Percentiles rank a stretch among this genome's conserved stretches.
Conservation (phyloP, 2,888 invertebrate genomes). For the Sepiola atlantica region DNA sequence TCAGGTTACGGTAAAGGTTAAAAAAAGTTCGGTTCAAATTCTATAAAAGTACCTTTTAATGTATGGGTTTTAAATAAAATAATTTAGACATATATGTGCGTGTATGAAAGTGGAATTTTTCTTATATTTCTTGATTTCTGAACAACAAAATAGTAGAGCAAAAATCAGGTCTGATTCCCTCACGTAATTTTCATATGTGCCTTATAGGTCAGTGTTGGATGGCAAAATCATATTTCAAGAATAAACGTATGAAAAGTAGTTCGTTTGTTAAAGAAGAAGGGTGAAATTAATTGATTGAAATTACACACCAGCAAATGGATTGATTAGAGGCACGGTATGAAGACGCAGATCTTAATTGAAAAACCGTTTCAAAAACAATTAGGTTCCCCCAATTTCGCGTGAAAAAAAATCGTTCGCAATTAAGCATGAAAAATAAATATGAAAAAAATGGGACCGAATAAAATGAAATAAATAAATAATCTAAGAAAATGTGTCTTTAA, state of each 20-base stretch:
- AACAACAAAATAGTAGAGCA: neutral
- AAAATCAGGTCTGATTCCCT: neutral
- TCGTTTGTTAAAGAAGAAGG: neutral
- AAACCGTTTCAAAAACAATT: constrained; percentile 8
- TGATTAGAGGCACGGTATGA: neutral
- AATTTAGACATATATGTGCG: no score
- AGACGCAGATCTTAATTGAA: neutral
- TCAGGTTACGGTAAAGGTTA: no score
- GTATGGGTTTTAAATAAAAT: no score
- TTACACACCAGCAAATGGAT: constrained; percentile 1
- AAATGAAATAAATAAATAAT: no score
- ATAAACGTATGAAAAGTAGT: neutral
- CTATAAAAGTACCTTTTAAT: no score
- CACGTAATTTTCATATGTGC: neutral
- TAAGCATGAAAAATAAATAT: neutral
- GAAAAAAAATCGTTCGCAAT: neutral
- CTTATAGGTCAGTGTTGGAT: constrained; percentile 11
- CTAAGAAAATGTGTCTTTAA: neutral
- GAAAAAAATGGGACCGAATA: no score
- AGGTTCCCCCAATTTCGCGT: neutral
- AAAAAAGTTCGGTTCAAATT: no score
- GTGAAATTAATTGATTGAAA: neutral
- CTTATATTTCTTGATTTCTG: neutral
- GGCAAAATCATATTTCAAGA: neutral
- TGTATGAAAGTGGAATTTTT: neutral